These are phyloP conservation scores for Myripristis murdjan DNA, from an alignment of 2,797 vertebrate genomes.

Conservation along the genomic window DNA sequence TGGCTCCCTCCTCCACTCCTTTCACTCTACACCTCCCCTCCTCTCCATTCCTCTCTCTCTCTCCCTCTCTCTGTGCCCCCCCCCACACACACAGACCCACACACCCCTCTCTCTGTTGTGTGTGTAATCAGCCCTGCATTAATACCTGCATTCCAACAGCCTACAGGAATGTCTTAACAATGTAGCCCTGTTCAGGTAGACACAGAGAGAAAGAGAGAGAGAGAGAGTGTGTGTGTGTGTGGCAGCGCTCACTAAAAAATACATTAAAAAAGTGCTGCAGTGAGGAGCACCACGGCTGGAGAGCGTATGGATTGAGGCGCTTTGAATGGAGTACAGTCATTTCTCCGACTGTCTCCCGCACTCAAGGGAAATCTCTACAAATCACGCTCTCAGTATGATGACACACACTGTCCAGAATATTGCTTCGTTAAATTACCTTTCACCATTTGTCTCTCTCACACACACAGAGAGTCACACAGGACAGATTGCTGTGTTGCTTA, in stretches of 20 bases:
- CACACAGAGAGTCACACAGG: background rate
- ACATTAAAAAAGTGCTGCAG: conserved; percentile 38
- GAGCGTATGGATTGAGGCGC: background rate
- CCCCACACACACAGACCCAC: no score
- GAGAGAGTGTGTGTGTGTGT: conserved; percentile 10
- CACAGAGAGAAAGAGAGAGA: conserved; percentile 23
- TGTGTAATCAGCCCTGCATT: conserved; percentile 80
- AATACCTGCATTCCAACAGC: conserved; percentile 87
- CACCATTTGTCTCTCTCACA: background rate
- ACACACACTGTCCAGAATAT: background rate
- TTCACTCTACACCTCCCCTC: conserved; percentile 63
- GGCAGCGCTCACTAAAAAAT: conserved; percentile 52
- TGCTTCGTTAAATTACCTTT: background rate
- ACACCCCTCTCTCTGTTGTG: conserved; percentile 51
- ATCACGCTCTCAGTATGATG: background rate
- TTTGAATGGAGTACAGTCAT: conserved; percentile 27
- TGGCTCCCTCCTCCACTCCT: conserved; percentile 35
- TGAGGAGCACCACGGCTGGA: conserved; percentile 23
- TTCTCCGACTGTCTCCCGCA: conserved; percentile 25
- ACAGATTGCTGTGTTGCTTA: conserved; percentile 6
- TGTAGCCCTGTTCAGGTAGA: conserved; percentile 82
- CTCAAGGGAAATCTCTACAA: background rate
- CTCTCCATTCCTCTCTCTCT: conserved; percentile 23
- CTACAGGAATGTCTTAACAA: conserved; percentile 86
- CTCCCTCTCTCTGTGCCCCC: conserved; percentile 23